A percentile compares a stretch with the other conserved stretches of the same genome.
Conservation (phyloP, 1,140 invertebrate genomes). For the Drosophila lacteicornis region DNA sequence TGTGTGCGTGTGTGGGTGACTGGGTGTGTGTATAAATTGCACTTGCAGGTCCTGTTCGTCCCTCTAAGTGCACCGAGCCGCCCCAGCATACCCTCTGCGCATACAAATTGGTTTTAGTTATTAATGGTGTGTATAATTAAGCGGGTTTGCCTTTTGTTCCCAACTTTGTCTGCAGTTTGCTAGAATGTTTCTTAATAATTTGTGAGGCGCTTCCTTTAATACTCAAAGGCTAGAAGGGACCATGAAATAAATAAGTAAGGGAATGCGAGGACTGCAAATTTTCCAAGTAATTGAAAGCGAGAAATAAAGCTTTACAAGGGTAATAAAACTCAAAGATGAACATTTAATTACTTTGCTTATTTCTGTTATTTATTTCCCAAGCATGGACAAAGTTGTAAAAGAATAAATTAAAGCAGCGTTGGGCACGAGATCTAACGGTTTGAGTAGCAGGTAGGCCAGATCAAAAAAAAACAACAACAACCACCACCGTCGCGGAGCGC, state of each 20-base stretch:
- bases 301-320: slow-evolving; percentile 3
- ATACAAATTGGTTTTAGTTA: slow-evolving; percentile 83
- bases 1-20: slow-evolving; percentile 31
- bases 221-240: neutral
- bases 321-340: neutral
- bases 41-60: slow-evolving; percentile 25
- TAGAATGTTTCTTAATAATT: slow-evolving; percentile 82
- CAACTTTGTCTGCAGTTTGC: slow-evolving; percentile 81
- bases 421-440: too few species aligned
- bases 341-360: too few species aligned
- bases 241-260: neutral
- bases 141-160: slow-evolving; percentile 75
- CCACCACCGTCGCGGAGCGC: too few species aligned
- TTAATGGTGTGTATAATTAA: slow-evolving; percentile 84
- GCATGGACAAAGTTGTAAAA: neutral
- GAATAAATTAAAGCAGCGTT: neutral
- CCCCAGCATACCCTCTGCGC: slow-evolving; percentile 13
- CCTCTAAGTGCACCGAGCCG: slow-evolving; percentile 36
- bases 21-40: slow-evolving; percentile 28
- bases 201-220: slow-evolving; percentile 63
- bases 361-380: neutral
- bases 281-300: slow-evolving; percentile 34
- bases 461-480: too few species aligned
- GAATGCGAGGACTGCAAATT: neutral
- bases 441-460: too few species aligned